Evolutionary conservation across 2,113 vertebrate species (phyloP).

Genomic region (Clarias magur): DNA sequence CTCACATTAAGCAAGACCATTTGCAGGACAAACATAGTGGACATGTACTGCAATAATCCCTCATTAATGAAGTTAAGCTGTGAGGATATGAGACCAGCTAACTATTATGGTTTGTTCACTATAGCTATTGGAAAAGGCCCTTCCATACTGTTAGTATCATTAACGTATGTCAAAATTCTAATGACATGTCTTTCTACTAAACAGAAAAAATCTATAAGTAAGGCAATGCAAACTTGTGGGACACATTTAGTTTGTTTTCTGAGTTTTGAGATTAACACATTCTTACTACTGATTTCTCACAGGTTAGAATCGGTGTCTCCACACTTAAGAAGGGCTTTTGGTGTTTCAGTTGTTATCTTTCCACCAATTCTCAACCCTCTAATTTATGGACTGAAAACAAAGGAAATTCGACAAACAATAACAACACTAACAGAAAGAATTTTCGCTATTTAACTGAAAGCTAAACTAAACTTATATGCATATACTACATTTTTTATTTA

Average conservation of each 20-base stretch:
- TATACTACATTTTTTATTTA: no score
- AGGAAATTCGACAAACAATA: not conserved
- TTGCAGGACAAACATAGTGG: constrained; percentile 11
- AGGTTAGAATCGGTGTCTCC: no score
- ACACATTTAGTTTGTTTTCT: no score
- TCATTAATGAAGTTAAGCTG: not conserved
- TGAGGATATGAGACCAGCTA: not conserved
- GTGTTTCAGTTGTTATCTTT: no score
- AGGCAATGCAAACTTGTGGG: no score
- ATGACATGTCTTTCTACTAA: no score
- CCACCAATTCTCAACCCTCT: no score
- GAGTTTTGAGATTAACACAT: no score
- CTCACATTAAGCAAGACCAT: not conserved
- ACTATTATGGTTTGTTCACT: constrained; percentile 3
- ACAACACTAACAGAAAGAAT: not conserved
- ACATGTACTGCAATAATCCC: not conserved
- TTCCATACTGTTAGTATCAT: not conserved
- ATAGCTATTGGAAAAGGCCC: not conserved
- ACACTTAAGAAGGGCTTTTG: no score
- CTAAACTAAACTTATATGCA: not conserved
- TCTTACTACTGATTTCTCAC: no score
- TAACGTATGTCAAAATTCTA: not conserved
- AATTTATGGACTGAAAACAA: no score
- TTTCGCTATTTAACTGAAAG: not conserved
- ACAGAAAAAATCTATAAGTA: no score